Base-by-base conservation (phyloP, 2,888 invertebrate species). In the Halictus quadricinctus region DNA sequence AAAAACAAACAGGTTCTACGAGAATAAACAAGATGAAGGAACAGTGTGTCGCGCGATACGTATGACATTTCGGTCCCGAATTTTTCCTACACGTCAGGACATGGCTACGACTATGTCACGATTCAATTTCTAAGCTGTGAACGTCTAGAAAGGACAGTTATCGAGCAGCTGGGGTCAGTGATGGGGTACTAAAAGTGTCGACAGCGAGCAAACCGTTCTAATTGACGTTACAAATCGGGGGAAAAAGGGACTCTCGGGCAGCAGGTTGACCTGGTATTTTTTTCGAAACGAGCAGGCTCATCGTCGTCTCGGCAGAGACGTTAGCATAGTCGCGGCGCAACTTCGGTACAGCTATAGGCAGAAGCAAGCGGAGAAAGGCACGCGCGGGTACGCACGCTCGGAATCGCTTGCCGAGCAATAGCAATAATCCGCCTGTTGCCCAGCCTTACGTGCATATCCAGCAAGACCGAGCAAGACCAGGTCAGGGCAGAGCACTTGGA, bases 331-430 rank as follows among this genome's bases (percentile, higher is more conserved):
- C 50, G 18, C 41, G n/a, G 66, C 18, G 66, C 66, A 66, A 7
- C 8, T 15, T 66, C 29, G 18, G 36, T 60, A 46, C 48, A 48
- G 46, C 41, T 72, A 74, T 64, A 29, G 41, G 41, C 48, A 60
- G 18, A 64, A 48, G 72, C 54, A 79, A 79, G 36, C 70, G 77
- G 88, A 89, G 89, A 89, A 87, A 88, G 89, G 89, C 76, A 88
- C 83, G 80, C 85, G 85, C 79, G 80, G 76, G 36, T 85, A 88
- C 83, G 87, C 88, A 84, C 82, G 81, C 80, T 88, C 84, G 74
- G 87, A 85, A 89, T 88, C 80, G 80, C 78, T 86, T 75, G 80
- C 80, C 84, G 81, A 88, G 83, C 79, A 60, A 25, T 25, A 83
- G 50, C 18, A 54, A 54, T 54, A 54, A 88, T 88, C 81, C 60